These are phyloP conservation scores for Drosophila oshimai DNA, from an alignment of 1,140 invertebrate genomes.

Conservation along the genomic window DNA sequence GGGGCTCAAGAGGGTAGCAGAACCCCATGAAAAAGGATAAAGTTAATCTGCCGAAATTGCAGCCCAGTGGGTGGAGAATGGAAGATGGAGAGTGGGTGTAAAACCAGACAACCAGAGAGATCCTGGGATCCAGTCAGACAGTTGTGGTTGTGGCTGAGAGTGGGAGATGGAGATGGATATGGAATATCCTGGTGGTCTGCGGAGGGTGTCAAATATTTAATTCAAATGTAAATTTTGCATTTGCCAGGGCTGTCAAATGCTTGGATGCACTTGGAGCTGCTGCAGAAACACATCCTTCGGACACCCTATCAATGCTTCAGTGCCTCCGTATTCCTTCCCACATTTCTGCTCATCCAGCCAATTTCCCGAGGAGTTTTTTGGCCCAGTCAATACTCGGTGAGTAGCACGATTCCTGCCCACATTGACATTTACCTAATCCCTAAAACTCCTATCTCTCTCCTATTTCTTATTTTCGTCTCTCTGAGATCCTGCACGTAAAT, in stretches of 20 bases:
- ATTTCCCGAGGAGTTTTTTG: conserved; percentile 12
- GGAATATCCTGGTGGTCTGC: neutral
- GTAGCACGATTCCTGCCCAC: neutral
- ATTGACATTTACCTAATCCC: conserved; percentile 21
- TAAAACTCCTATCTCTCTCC: neutral
- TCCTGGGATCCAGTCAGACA: conserved; percentile 13
- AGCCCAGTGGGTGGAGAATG: neutral
- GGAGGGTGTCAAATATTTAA: conserved; percentile 45
- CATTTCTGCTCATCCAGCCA: neutral
- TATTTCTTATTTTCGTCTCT: neutral
- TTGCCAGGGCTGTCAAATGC: conserved; percentile 58
- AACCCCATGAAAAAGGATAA: conserved; percentile 24
- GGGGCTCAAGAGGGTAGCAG: neutral
- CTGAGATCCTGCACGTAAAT: neutral
- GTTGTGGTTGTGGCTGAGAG: conserved; percentile 12
- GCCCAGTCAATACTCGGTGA: conserved; percentile 12
- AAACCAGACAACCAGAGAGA: neutral
- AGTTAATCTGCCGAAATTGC: conserved; percentile 50
- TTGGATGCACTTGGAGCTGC: conserved; percentile 39
- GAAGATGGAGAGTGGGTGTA: neutral
- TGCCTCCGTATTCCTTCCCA: neutral
- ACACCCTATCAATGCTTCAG: neutral
- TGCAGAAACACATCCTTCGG: neutral
- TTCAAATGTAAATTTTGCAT: conserved; percentile 62
- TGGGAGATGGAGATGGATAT: neutral